Conservation (phyloP, 2,888 invertebrate genomes). For the Drosophila conformis region DNA sequence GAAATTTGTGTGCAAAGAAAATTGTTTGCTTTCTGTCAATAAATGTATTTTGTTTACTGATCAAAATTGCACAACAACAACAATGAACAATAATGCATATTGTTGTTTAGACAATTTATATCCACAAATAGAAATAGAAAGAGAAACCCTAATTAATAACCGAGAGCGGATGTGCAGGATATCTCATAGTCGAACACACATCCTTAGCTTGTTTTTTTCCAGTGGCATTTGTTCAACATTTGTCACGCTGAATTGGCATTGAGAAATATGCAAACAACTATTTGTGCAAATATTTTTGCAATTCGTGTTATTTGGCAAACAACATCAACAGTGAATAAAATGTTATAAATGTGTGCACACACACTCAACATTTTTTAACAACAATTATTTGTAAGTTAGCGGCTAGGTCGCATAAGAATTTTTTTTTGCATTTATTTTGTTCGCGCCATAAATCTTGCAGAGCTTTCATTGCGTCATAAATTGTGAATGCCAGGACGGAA, state of each 20-base stretch:
- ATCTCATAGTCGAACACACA: background rate
- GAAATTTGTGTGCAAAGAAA: constrained; percentile 42
- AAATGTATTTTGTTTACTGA: constrained; percentile 53
- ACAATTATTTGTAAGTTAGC: constrained; percentile 73
- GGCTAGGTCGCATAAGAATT: constrained; percentile 12
- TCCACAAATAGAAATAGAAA: background rate
- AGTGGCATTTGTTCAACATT: constrained; percentile 43
- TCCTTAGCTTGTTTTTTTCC: background rate
- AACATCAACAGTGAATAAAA: constrained; percentile 54
- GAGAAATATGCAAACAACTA: constrained; percentile 54
- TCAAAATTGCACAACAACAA: constrained; percentile 51
- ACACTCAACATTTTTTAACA: constrained; percentile 42
- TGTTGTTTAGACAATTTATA: constrained; percentile 27
- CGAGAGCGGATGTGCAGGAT: background rate
- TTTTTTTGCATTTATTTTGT: constrained; percentile 27
- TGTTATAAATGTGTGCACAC: constrained; percentile 19
- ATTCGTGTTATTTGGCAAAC: constrained; percentile 55
- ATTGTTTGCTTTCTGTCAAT: constrained; percentile 60
- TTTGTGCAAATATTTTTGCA: constrained; percentile 49
- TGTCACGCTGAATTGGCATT: constrained; percentile 59
- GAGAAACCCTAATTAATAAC: background rate
- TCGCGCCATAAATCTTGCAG: constrained; percentile 69
- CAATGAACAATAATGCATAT: constrained; percentile 32
- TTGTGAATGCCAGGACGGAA: constrained; percentile 54
- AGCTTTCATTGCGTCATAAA: constrained; percentile 74